Conservation (phyloP, 2,797 vertebrate species). For the Gastrophryne carolinensis region DNA sequence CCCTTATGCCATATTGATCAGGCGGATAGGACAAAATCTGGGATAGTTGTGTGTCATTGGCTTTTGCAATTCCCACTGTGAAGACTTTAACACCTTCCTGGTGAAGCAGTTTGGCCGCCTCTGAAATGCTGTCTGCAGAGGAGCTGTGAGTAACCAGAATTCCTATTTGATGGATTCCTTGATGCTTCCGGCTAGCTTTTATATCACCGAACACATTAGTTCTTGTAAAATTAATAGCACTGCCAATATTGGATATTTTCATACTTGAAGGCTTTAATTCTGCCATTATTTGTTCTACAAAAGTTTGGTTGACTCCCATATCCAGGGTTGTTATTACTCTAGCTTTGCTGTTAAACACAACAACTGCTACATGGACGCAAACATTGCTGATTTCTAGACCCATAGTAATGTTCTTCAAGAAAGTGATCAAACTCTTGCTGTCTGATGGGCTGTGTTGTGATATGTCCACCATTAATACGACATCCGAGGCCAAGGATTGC, state of each 20-base stretch:
- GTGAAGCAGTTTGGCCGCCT: conserved; percentile 44
- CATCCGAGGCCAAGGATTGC: conserved; percentile 55
- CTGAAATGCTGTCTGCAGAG: conserved; percentile 44
- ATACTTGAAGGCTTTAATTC: conserved; percentile 45
- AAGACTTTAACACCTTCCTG: conserved; percentile 49
- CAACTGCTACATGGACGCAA: conserved; percentile 55
- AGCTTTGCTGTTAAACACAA: conserved; percentile 44
- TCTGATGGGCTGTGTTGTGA: conserved; percentile 25
- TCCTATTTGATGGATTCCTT: conserved; percentile 59
- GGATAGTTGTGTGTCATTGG: conserved; percentile 52
- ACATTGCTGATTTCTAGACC: conserved; percentile 52
- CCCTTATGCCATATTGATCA: not conserved
- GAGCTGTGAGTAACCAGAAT: conserved; percentile 58
- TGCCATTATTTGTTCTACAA: conserved; percentile 51
- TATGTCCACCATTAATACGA: conserved; percentile 60
- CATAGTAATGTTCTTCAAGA: conserved; percentile 51
- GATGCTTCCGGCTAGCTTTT: conserved; percentile 48
- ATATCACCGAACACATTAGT: conserved; percentile 42
- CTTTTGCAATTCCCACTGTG: conserved; percentile 51
- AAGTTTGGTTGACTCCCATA: conserved; percentile 10
- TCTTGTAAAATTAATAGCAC: conserved; percentile 54
- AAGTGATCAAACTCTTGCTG: conserved; percentile 51
- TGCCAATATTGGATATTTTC: conserved; percentile 44
- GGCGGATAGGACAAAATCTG: conserved; percentile 58
- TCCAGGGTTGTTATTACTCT: conserved; percentile 44